These are phyloP conservation scores for Protophormia terraenovae DNA, from an alignment of 2,888 invertebrate species.

Conservation along the genomic window DNA sequence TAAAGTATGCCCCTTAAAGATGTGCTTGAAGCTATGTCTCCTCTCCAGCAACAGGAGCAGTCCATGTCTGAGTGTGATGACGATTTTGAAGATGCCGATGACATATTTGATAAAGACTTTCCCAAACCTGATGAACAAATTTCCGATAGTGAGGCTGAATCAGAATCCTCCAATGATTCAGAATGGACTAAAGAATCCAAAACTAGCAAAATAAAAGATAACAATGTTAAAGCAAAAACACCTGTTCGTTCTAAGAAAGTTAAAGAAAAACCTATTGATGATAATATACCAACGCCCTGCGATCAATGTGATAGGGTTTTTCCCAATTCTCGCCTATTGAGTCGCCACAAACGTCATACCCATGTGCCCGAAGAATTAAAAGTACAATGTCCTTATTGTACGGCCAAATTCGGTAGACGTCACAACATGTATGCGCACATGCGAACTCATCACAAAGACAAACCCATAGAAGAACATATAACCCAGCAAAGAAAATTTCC, in stretches of 20 bases:
- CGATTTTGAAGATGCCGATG: conserved; percentile 27
- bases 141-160: conserved; percentile 26
- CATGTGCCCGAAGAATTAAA: conserved; percentile 83
- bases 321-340: conserved; percentile 85
- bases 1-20: conserved; percentile 16
- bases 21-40: background rate
- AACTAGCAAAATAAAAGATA: conserved; percentile 25
- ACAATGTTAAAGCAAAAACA: conserved; percentile 6
- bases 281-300: conserved; percentile 78
- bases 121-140: background rate
- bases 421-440: conserved; percentile 84
- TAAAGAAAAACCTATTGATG: conserved; percentile 76
- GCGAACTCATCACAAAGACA: conserved; percentile 74
- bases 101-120: conserved; percentile 39
- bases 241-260: conserved; percentile 46
- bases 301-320: conserved; percentile 85
- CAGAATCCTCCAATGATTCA: conserved; percentile 33
- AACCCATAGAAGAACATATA: conserved; percentile 62
- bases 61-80: conserved; percentile 36
- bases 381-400: conserved; percentile 83
- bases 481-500: conserved; percentile 76
- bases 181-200: conserved; percentile 24
- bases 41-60: background rate
- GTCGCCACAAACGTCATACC: conserved; percentile 84
- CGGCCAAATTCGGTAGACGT: conserved; percentile 83